phyloP scores from a whole-genome alignment of 2,797 vertebrate species.

The Myiothlypis chrysogaster region DNA sequence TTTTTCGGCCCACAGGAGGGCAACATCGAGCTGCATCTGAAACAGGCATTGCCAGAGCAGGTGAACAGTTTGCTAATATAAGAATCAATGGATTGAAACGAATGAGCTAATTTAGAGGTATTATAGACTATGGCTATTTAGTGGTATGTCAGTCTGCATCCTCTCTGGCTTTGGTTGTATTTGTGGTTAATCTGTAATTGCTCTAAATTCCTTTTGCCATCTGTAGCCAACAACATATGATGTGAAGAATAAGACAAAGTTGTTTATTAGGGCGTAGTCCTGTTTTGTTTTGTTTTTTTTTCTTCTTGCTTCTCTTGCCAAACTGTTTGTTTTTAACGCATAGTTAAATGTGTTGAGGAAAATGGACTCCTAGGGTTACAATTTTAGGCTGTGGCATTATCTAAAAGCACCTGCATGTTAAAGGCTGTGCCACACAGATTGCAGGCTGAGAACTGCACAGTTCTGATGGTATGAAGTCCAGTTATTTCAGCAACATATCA shows the following conservation, averaged over 20 bases:
- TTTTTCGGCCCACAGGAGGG: slow-evolving; percentile 72
- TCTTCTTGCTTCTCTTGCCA: not conserved
- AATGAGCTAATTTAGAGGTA: slow-evolving; percentile 48
- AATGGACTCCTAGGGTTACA: not conserved
- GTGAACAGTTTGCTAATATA: slow-evolving; percentile 50
- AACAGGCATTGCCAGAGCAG: not conserved
- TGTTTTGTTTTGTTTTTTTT: not conserved
- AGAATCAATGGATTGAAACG: slow-evolving; percentile 62
- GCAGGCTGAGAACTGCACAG: not conserved
- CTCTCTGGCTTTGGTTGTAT: not conserved
- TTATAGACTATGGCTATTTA: slow-evolving; percentile 33
- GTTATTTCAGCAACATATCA: not conserved
- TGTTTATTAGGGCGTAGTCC: not conserved
- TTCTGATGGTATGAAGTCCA: not conserved
- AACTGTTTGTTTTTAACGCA: not conserved
- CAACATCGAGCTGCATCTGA: slow-evolving; percentile 73
- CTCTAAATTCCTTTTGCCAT: slow-evolving; percentile 21
- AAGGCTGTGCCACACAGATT: not conserved
- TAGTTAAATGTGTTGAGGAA: not conserved
- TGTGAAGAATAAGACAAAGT: not conserved
- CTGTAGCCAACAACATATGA: not conserved
- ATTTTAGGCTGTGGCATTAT: not conserved
- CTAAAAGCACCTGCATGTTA: not conserved
- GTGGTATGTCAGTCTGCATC: not conserved
- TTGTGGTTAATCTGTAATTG: slow-evolving; percentile 50